Percentiles rank a stretch among this genome's conserved stretches.
Evolutionary conservation across 2,888 invertebrate genomes (phyloP).

Genomic region (Galeopsomyia nigrocyanea): DNA sequence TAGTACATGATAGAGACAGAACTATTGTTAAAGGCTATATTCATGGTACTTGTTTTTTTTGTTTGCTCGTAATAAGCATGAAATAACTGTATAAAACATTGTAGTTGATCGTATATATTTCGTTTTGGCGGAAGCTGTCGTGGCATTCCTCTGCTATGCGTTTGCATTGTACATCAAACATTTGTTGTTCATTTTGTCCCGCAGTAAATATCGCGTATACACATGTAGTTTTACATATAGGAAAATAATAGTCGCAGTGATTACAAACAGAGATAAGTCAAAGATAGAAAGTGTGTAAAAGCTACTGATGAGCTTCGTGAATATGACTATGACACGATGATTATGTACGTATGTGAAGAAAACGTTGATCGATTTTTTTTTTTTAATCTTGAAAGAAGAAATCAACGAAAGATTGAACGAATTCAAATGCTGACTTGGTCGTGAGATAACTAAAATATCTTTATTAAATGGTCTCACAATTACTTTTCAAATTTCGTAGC

Average conservation of each 20-base stretch:
- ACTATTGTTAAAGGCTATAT: conserved; percentile 47
- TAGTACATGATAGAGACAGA: conserved; percentile 42
- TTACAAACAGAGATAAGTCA: conserved; percentile 16
- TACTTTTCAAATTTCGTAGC: not conserved
- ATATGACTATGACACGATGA: conserved; percentile 28
- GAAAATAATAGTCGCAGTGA: conserved; percentile 36
- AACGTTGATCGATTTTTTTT: conserved; percentile 21
- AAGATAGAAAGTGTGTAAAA: conserved; percentile 24
- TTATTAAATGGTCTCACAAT: conserved; percentile 12
- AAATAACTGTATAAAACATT: conserved; percentile 27
- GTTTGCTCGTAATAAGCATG: conserved; percentile 39
- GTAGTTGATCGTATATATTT: conserved; percentile 7
- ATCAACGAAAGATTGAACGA: conserved; percentile 15
- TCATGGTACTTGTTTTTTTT: conserved; percentile 41
- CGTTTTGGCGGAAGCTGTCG: not conserved
- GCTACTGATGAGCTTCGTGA: conserved; percentile 12
- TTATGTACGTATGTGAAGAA: conserved; percentile 21
- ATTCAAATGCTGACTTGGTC: conserved; percentile 3
- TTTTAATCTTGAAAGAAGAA: conserved; percentile 3
- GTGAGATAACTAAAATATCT: conserved; percentile 13
- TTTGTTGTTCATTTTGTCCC: conserved; percentile 28
- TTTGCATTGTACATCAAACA: conserved; percentile 20
- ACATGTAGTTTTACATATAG: conserved; percentile 42
- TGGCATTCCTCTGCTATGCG: not conserved
- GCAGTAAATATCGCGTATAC: conserved; percentile 46